Evolutionary conservation across 2,113 vertebrate species (phyloP).

Genomic region (human): DNA sequence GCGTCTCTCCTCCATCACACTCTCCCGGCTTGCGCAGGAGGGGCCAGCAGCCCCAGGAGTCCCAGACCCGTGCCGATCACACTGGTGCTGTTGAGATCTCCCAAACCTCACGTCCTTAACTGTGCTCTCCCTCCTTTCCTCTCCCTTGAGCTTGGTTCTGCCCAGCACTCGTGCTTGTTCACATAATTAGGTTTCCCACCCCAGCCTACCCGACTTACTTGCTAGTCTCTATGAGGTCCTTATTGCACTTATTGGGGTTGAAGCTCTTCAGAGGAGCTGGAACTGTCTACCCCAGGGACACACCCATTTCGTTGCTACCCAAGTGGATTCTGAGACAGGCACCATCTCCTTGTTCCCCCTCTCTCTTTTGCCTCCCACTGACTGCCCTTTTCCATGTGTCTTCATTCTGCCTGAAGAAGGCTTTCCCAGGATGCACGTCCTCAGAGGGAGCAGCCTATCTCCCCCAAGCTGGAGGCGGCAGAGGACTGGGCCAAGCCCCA

Average conservation of each 20-base stretch:
- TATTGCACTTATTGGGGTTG: constrained; percentile 73
- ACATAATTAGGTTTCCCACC: neutral
- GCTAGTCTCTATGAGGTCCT: constrained; percentile 36
- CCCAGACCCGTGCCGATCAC: constrained; percentile 62
- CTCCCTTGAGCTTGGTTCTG: constrained; percentile 38
- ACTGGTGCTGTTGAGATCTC: constrained; percentile 73
- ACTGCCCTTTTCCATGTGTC: constrained; percentile 37
- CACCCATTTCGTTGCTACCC: constrained; percentile 41
- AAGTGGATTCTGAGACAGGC: constrained; percentile 66
- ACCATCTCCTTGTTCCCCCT: neutral
- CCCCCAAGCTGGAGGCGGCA: neutral
- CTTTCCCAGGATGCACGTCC: constrained; percentile 59
- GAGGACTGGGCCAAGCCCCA: constrained; percentile 21
- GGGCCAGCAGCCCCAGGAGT: constrained; percentile 52
- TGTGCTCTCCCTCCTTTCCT: constrained; percentile 19
- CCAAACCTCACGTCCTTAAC: neutral
- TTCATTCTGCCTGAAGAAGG: constrained; percentile 34
- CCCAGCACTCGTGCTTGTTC: neutral
- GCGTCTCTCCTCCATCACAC: constrained; percentile 60
- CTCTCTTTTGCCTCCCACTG: constrained; percentile 37
- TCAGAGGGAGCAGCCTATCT: constrained; percentile 57
- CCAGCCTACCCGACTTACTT: neutral
- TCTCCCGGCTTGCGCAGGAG: constrained; percentile 60
- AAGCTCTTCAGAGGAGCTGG: constrained; percentile 64
- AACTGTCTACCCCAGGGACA: constrained; percentile 59